These are phyloP conservation scores for Phalacrocorax pelagicus DNA, from an alignment of 2,113 vertebrate genomes.

Conservation along the genomic window DNA sequence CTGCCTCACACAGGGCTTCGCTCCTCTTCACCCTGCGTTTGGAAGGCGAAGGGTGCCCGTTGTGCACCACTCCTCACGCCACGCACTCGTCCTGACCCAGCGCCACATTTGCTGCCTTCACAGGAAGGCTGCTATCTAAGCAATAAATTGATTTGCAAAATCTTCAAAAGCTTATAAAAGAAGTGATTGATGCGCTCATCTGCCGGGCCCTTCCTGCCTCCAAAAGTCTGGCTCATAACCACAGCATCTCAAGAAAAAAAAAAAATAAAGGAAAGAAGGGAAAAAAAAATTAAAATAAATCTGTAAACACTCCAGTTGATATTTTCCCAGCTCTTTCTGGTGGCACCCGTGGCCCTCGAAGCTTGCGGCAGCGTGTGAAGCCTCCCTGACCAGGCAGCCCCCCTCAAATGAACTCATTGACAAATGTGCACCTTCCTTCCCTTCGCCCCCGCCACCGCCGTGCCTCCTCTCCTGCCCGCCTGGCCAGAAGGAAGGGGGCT, in stretches of 20 bases:
- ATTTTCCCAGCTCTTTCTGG: neutral
- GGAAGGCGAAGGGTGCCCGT: neutral
- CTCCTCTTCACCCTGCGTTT: neutral
- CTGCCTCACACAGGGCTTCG: neutral
- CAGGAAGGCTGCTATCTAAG: neutral
- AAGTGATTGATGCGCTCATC: neutral
- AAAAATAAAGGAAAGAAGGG: neutral
- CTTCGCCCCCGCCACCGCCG: fast-evolving
- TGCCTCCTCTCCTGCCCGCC: neutral
- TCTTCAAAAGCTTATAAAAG: neutral
- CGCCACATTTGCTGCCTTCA: neutral
- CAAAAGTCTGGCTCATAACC: neutral
- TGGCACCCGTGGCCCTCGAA: neutral
- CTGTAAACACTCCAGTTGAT: fast-evolving
- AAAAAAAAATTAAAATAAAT: neutral
- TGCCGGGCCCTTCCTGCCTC: neutral
- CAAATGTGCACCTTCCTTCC: neutral
- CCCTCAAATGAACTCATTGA: neutral
- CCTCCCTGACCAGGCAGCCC: neutral
- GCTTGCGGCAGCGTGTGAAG: neutral
- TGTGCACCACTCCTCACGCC: fast-evolving
- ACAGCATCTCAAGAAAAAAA: neutral
- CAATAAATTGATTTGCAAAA: neutral
- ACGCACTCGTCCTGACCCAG: neutral
- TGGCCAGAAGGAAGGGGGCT: neutral